Conservation (phyloP, 2,888 invertebrate species). For the Ormyrus labotus region DNA sequence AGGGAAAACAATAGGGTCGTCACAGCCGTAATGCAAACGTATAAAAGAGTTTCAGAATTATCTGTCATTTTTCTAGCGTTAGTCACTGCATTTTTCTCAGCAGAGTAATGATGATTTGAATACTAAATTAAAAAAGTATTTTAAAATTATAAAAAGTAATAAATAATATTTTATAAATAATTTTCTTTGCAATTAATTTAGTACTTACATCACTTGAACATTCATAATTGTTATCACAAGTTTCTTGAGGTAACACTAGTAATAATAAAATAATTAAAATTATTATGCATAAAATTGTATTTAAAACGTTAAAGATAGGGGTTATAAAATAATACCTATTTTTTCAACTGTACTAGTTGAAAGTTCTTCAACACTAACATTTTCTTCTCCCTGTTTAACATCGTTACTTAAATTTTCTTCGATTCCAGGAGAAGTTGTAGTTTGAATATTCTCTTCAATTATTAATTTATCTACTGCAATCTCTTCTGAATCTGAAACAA, state of each 20-base stretch:
- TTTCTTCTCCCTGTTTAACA: conserved; percentile 40
- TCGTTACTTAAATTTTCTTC: conserved; percentile 50
- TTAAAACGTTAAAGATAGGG: no score
- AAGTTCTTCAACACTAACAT: conserved; percentile 36
- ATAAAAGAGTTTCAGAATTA: conserved; percentile 76
- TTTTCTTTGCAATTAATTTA: conserved; percentile 4
- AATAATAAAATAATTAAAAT: conserved; percentile 17
- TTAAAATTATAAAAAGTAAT: conserved; percentile 11
- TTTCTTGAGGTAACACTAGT: conserved; percentile 51
- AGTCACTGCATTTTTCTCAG: conserved; percentile 61
- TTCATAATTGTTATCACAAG: conserved; percentile 46
- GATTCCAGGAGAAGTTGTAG: conserved; percentile 30
- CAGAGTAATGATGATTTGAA: conserved; percentile 32
- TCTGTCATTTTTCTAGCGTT: conserved; percentile 57
- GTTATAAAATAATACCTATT: conserved; percentile 40
- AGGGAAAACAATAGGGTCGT: conserved; percentile 85
- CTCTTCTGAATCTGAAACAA: conserved; percentile 53
- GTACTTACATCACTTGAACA: conserved; percentile 51
- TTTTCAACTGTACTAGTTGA: conserved; percentile 41
- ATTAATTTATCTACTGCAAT: conserved; percentile 53
- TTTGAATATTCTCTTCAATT: conserved; percentile 39
- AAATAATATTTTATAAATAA: conserved; percentile 3
- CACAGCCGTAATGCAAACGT: conserved; percentile 82
- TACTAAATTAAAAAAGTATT: conserved; percentile 30
- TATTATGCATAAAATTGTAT: background rate